These are phyloP conservation scores for Drosophila teissieri DNA, from an alignment of 1,140 invertebrate genomes.

Conservation along the genomic window DNA sequence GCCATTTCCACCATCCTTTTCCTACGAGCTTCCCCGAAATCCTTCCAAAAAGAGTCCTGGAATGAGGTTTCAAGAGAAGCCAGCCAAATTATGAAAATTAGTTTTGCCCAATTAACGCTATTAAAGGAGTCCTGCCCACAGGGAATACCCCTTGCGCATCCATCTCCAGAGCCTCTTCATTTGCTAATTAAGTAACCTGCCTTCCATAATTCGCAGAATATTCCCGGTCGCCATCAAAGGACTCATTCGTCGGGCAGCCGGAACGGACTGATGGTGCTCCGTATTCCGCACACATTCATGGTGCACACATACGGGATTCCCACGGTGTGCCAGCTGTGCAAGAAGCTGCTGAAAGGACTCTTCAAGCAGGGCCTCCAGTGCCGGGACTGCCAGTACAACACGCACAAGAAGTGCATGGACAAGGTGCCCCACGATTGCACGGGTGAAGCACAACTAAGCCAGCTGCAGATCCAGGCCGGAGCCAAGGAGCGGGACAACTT, in stretches of 20 bases:
- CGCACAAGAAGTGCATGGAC: slow-evolving; percentile 98
- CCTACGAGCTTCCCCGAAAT: too few species aligned
- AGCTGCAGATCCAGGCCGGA: slow-evolving; percentile 79
- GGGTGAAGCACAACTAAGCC: slow-evolving; percentile 88
- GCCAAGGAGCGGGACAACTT: slow-evolving; percentile 88
- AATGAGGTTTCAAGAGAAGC: not conserved
- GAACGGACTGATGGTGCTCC: slow-evolving; percentile 85
- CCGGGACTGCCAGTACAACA: slow-evolving; percentile 99
- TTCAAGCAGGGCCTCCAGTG: slow-evolving; percentile 99
- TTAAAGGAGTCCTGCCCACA: not conserved
- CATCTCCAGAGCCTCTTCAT: not conserved
- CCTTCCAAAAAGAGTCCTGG: not conserved
- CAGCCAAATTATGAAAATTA: slow-evolving; percentile 11
- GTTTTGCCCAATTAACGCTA: slow-evolving; percentile 11
- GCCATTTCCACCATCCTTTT: too few species aligned
- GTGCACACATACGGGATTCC: slow-evolving; percentile 97
- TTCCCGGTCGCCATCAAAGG: slow-evolving; percentile 84
- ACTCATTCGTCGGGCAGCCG: slow-evolving; percentile 91
- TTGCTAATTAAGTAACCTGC: slow-evolving; percentile 17
- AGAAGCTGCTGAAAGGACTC: slow-evolving; percentile 96
- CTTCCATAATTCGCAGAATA: slow-evolving; percentile 39
- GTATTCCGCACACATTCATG: slow-evolving; percentile 96
- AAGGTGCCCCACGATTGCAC: slow-evolving; percentile 98
- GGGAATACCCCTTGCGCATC: not conserved
- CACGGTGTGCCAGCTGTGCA: slow-evolving; percentile 97